A percentile compares a stretch with the other conserved stretches of the same genome.
These are phyloP conservation scores for Sylvia borin DNA, from an alignment of 2,797 vertebrate species.

Conservation along the genomic window DNA sequence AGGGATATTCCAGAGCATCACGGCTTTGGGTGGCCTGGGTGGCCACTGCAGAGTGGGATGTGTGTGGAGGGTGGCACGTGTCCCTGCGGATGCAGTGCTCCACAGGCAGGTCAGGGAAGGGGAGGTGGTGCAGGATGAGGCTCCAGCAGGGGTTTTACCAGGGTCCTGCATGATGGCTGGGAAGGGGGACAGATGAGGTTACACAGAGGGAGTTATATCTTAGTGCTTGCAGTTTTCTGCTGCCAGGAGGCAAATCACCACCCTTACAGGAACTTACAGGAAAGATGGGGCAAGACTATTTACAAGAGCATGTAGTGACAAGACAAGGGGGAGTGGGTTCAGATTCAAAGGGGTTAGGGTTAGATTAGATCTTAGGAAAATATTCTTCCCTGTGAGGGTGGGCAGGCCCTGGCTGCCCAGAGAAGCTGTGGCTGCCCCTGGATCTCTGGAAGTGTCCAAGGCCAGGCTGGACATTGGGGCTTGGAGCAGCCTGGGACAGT, in stretches of 20 bases:
- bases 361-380: not conserved
- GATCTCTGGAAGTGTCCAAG: not conserved
- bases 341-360: not conserved
- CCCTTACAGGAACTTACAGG: not conserved
- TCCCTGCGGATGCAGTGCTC: not conserved
- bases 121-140: not conserved
- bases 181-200: not conserved
- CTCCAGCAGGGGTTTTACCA: not conserved
- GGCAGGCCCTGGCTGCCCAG: not conserved
- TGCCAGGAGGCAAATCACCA: not conserved
- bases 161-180: not conserved
- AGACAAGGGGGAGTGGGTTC: not conserved
- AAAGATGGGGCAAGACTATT: not conserved
- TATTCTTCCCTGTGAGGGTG: not conserved
- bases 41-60: not conserved
- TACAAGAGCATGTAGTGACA: not conserved
- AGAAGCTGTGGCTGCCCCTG: not conserved
- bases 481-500: rapidly evolving
- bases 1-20: not conserved
- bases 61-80: rapidly evolving
- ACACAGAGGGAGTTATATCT: not conserved
- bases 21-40: not conserved
- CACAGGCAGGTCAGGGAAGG: not conserved
- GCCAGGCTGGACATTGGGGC: rapidly evolving
- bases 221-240: not conserved